Evolutionary conservation across 2,113 vertebrate genomes (phyloP), one percentile per base, ranked within the genome.

Genomic region (Leptobrachium ailaonicum): DNA sequence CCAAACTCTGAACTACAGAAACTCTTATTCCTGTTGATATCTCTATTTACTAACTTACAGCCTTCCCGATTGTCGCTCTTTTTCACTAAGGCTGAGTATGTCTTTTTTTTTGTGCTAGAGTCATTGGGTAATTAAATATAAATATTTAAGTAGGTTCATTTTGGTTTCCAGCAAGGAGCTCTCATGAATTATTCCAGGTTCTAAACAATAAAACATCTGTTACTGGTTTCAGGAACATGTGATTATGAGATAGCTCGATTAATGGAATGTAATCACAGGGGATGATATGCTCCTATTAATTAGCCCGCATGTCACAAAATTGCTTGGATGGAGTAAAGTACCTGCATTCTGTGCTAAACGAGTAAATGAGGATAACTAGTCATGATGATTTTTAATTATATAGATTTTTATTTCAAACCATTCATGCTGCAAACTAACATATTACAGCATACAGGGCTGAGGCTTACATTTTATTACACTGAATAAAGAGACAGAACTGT

Each of bases 231-330:
- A 85, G 84, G 83, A 64, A 84, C 80, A 71, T 84, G 70, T 75
- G 20, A 6, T 78, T 88, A 88, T 85, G 86, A 84, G 77, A 87
- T 87, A 79, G 84, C 75, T 85, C 90, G 71, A 88, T 88, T 88
- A 90, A 83, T 84, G 83, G 81, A 87, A 85, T 47, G 6, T n/a
- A 83, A 76, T 83, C 84, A 84, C 69, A 80, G n/a, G 40, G 83
- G 73, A 82, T 1, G 42, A 86, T 20, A 75, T 82, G 71, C 69
- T 85, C 83, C 82, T 69, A 63, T 86, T 82, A 88, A 85, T 86
- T 85, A 85, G 72, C 47, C 86, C 43, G 68, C 43, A 67, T 66
- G 79, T 54, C 82, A 84, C 75, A 82, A 73, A 85, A 84, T 83
- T 70, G 9, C 87, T 85, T 83, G 66, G 71, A 62, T 84, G 12